Evolutionary conservation across 2,797 vertebrate genomes (phyloP).

Genomic region (Chanos chanos): DNA sequence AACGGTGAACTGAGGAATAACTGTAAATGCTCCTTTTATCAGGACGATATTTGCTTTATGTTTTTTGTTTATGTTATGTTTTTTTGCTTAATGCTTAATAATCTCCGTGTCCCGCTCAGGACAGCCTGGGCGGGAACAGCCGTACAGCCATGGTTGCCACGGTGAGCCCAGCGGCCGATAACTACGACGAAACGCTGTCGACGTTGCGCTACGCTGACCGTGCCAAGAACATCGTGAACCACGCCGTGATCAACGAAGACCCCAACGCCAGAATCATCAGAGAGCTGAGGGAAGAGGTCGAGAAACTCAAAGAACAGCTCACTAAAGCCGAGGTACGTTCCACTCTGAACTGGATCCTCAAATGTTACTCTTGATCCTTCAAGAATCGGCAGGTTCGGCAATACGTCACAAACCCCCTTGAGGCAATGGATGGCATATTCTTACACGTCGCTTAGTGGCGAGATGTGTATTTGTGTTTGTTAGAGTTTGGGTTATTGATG

Average conservation of each 20-base stretch:
- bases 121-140: constrained; percentile 94
- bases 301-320: constrained; percentile 80
- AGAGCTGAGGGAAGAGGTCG: constrained; percentile 82
- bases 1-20: no score
- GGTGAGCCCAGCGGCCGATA: constrained; percentile 90
- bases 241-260: constrained; percentile 82
- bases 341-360: not conserved
- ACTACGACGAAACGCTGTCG: constrained; percentile 93
- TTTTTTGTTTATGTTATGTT: not conserved
- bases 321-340: constrained; percentile 77
- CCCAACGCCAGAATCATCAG: constrained; percentile 82
- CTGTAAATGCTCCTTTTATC: no score
- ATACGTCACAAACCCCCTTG: no score
- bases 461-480: not conserved
- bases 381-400: no score
- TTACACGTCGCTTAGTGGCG: no score
- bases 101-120: constrained; percentile 61
- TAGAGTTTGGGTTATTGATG: not conserved
- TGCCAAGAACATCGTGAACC: constrained; percentile 84
- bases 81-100: not conserved
- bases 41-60: not conserved
- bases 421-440: no score
- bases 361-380: no score
- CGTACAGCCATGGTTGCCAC: constrained; percentile 97
- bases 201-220: constrained; percentile 85